Conservation (phyloP, 2,888 invertebrate species). For the Leucophora obtusa region DNA sequence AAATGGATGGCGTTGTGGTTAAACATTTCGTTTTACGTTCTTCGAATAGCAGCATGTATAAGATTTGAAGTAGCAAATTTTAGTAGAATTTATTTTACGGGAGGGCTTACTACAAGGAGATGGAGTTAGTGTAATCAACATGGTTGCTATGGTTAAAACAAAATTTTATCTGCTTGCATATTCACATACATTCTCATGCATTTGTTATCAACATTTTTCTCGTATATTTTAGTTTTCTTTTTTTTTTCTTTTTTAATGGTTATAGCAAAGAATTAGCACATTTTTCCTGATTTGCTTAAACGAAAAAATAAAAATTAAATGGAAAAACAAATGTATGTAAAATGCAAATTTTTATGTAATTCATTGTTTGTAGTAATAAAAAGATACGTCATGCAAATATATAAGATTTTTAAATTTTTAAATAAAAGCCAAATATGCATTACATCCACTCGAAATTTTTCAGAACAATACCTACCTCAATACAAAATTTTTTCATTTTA, state of each 20-base stretch:
- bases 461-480: no score
- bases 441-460: no score
- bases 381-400: no score
- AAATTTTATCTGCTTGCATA: slow-evolving; percentile 62
- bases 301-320: slow-evolving; percentile 31
- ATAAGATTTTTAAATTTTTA: no score
- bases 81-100: background rate
- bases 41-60: background rate
- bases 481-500: no score
- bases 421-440: no score
- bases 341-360: slow-evolving; percentile 61
- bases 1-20: slow-evolving; percentile 70
- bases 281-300: slow-evolving; percentile 58
- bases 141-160: slow-evolving; percentile 49
- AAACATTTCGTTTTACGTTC: slow-evolving; percentile 46
- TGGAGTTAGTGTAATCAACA: slow-evolving; percentile 15
- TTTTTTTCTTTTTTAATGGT: slow-evolving; percentile 23
- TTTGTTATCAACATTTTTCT: slow-evolving; percentile 59
- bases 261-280: slow-evolving; percentile 62
- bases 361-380: slow-evolving; percentile 54
- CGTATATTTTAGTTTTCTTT: slow-evolving; percentile 14
- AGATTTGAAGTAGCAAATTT: background rate
- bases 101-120: background rate
- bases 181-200: slow-evolving; percentile 61
- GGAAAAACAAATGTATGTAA: slow-evolving; percentile 46